Evolutionary conservation across 2,797 vertebrate species (phyloP).

Genomic region (Sarcophilus harrisii): DNA sequence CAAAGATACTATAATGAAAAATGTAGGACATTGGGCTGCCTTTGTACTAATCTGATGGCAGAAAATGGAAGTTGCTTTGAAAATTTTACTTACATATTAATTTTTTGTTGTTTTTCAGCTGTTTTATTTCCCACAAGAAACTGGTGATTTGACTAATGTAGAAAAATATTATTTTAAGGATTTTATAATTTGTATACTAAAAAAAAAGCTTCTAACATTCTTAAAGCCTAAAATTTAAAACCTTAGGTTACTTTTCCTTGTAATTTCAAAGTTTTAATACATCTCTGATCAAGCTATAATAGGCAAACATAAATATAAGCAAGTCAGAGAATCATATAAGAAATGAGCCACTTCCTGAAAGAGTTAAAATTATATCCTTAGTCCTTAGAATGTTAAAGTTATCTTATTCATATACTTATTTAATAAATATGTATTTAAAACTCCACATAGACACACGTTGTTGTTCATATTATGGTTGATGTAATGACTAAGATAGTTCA

Average conservation of each 20-base stretch:
- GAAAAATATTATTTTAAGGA: too few relatives aligned
- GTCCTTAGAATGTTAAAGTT: too few relatives aligned
- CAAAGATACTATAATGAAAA: background rate
- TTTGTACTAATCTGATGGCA: background rate
- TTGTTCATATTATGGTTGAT: too few relatives aligned
- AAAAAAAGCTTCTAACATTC: background rate
- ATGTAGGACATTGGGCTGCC: background rate
- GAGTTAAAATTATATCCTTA: too few relatives aligned
- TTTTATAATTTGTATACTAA: too few relatives aligned
- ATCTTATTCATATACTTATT: too few relatives aligned
- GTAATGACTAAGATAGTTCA: too few relatives aligned
- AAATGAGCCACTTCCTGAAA: background rate
- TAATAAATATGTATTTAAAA: too few relatives aligned
- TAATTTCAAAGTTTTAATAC: background rate
- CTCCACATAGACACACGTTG: too few relatives aligned
- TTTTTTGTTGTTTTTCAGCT: background rate
- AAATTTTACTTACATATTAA: background rate
- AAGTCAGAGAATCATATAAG: background rate
- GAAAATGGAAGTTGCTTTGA: background rate
- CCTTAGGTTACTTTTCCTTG: background rate
- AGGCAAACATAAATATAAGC: background rate
- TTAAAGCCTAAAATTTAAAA: background rate
- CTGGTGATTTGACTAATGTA: background rate
- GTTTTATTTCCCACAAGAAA: background rate
- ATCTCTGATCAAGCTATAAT: background rate